Conservation (phyloP, 2,113 vertebrate species). For the Arothron firmamentum region DNA sequence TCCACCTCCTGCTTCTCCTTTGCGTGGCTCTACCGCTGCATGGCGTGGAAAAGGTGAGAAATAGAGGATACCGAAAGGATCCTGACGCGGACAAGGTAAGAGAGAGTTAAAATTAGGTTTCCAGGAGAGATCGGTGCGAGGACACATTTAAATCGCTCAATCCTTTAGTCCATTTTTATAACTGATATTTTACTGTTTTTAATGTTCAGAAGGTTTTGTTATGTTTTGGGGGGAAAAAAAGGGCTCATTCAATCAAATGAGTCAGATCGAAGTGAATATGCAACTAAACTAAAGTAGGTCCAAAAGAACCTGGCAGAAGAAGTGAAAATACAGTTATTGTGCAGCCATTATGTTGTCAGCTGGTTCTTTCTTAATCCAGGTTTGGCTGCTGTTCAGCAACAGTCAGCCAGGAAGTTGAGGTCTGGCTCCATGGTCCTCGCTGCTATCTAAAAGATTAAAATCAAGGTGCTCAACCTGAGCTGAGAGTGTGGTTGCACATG, state of each 20-base stretch:
- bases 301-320: no score
- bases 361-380: constrained; percentile 27
- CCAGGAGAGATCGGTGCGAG: neutral
- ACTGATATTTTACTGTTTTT: no score
- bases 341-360: constrained; percentile 11
- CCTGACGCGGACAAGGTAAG: constrained; percentile 76
- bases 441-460: neutral
- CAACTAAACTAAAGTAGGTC: no score
- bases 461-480: no score
- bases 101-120: neutral
- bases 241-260: no score
- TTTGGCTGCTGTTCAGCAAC: constrained; percentile 26
- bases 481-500: no score
- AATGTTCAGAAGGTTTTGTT: no score
- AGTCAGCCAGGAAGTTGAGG: constrained; percentile 39
- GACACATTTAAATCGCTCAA: neutral
- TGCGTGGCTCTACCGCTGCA: constrained; percentile 63
- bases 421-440: constrained; percentile 28
- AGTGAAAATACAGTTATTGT: neutral
- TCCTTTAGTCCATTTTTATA: no score
- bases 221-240: no score
- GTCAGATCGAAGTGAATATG: no score
- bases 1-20: constrained; percentile 61
- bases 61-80: constrained; percentile 72
- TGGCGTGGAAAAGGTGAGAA: constrained; percentile 73